Base-by-base conservation (phyloP, 2,888 invertebrate species). In the Ectemnius cavifrons region DNA sequence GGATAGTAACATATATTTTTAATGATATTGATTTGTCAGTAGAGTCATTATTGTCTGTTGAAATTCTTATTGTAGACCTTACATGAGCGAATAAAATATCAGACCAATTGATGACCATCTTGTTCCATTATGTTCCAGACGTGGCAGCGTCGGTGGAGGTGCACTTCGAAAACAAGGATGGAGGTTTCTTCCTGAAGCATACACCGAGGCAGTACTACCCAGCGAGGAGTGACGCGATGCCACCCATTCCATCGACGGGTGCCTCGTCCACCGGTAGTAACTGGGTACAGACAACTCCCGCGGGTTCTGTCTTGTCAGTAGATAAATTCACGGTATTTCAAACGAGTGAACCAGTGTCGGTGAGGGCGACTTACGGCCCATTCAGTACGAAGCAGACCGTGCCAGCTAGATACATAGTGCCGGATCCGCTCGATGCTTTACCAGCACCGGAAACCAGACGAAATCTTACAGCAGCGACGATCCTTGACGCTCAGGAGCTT, bases 301-400 rank as follows among this genome's bases (percentile, higher is more conserved):
- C 94, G 28, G 95, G 95, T 66, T 94, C 96, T 11, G 92, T 96
- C 47, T 92, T 97, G 65, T 96, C 96, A 66, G 93, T 96, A 78
- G 97, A 97, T 92, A 95, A 96, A 78, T 98, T 98, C 91, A 97
- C 97, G 71, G 96, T 98, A 49, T 95, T 98, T 85, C 97, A 97
- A 91, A 97, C 97, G 52, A 96, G 97, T 61, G 96, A 97, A 83
- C 97, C 98, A 27, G 97, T 97, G 46, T 97, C 97, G 27, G 96
- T 98, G 57, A 93, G 97, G 74, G 98, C 98, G 63, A 96, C 96
- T 56, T 98, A 98, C 89, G 98, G 98, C 4, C 98, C 98, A 6
- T 98, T 98, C 92, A 97, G 97, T 84, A 98, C 97, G 67, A 97
- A 97, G 89, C 97, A 98, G 92, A 97, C 97, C 0, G 97, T 98